These are phyloP conservation scores for Nothocercus julius DNA, from an alignment of 2,113 vertebrate genomes.

Conservation along the genomic window DNA sequence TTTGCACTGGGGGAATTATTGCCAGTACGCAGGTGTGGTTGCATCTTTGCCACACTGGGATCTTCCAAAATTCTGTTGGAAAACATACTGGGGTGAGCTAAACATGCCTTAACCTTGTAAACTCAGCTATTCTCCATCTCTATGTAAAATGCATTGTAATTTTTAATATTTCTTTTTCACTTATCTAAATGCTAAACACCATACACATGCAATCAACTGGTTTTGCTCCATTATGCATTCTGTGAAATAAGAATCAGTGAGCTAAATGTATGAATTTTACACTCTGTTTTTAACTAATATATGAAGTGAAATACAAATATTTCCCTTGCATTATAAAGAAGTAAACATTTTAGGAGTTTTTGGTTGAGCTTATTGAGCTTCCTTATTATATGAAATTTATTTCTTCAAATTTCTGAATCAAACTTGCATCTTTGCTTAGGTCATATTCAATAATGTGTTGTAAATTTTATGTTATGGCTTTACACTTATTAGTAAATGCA, in stretches of 20 bases:
- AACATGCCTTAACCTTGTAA: not conserved
- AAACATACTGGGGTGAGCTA: not conserved
- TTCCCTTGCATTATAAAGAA: not conserved
- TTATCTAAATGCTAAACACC: not conserved
- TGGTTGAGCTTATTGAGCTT: not conserved
- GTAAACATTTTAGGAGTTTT: not conserved
- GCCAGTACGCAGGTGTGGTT: not conserved
- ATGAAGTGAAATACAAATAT: not conserved
- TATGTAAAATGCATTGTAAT: not conserved
- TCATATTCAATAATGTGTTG: not conserved
- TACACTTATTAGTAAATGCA: not conserved
- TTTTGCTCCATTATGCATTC: not conserved
- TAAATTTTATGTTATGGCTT: not conserved
- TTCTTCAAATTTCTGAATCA: not conserved
- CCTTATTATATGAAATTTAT: not conserved
- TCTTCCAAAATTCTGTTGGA: not conserved
- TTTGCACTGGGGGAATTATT: not conserved
- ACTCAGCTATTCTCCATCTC: not conserved
- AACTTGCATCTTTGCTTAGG: not conserved
- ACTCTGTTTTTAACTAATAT: not conserved
- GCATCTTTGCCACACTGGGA: not conserved
- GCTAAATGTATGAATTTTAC: not conserved
- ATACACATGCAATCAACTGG: not conserved
- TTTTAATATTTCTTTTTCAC: not conserved
- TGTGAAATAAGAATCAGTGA: not conserved